phyloP scores from a whole-genome alignment of 2,888 invertebrate genomes.

The Chrysolina haemoptera region DNA sequence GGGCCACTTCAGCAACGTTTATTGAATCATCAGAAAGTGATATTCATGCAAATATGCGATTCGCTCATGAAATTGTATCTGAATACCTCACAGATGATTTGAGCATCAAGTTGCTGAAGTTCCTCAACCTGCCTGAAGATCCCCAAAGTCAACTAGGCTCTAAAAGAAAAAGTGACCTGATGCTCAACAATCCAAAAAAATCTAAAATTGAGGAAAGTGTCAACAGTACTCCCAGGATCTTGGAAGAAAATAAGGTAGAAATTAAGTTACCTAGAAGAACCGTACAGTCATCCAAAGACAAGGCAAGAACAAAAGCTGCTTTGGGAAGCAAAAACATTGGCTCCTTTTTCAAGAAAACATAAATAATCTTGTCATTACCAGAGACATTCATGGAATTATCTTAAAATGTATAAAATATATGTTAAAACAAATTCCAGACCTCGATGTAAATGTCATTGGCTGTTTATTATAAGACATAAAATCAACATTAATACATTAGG shows the following conservation, averaged over 20 bases:
- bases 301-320: constrained; percentile 83
- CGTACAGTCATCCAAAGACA: constrained; percentile 79
- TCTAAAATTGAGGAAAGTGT: constrained; percentile 65
- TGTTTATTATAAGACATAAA: too few species aligned
- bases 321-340: constrained; percentile 85
- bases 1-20: constrained; percentile 84
- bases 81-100: constrained; percentile 84
- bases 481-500: too few species aligned
- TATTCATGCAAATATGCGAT: constrained; percentile 77
- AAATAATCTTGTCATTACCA: constrained; percentile 37
- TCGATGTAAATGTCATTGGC: too few species aligned
- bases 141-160: constrained; percentile 70
- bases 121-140: constrained; percentile 79
- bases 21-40: constrained; percentile 72
- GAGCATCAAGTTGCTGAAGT: constrained; percentile 75
- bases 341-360: constrained; percentile 82
- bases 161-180: constrained; percentile 70
- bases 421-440: too few species aligned
- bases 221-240: constrained; percentile 66
- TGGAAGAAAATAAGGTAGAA: constrained; percentile 69
- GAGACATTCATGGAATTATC: too few species aligned
- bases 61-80: constrained; percentile 85
- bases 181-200: constrained; percentile 56
- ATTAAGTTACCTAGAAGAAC: constrained; percentile 69
- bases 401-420: too few species aligned